Evolutionary conservation across 2,888 invertebrate genomes (phyloP).

Genomic region (Orthosia gothica): DNA sequence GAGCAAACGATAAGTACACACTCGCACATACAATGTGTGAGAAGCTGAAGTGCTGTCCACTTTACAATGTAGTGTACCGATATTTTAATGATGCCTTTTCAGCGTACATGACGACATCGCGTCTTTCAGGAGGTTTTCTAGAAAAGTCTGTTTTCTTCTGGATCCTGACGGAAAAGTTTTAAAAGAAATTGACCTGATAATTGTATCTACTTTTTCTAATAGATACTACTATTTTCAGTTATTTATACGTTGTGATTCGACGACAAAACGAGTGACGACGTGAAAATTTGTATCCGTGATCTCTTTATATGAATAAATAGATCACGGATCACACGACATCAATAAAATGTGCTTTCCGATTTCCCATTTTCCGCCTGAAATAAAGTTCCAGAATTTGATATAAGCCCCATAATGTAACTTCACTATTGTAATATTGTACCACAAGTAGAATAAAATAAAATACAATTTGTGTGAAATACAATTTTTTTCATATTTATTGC

Average conservation of each 20-base stretch:
- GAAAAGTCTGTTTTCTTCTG: background rate
- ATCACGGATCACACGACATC: too few relatives aligned
- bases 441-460: too few relatives aligned
- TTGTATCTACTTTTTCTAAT: too few relatives aligned
- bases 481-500: too few relatives aligned
- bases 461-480: too few relatives aligned
- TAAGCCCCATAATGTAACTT: too few relatives aligned
- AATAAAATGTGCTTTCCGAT: background rate
- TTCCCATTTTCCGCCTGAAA: background rate
- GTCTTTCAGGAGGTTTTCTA: background rate
- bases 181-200: background rate
- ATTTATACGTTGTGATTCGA: too few relatives aligned
- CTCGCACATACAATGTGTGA: background rate
- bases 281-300: too few relatives aligned
- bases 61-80: background rate
- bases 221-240: too few relatives aligned
- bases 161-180: background rate
- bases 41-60: background rate
- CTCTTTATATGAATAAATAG: too few relatives aligned
- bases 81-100: constrained; percentile 33
- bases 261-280: too few relatives aligned
- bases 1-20: background rate
- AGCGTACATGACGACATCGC: constrained; percentile 1
- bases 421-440: too few relatives aligned
- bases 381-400: background rate